Percentiles rank a stretch among this genome's conserved stretches.
These are phyloP conservation scores for Chrysopa pallens DNA, from an alignment of 1,140 invertebrate genomes.

Conservation along the genomic window DNA sequence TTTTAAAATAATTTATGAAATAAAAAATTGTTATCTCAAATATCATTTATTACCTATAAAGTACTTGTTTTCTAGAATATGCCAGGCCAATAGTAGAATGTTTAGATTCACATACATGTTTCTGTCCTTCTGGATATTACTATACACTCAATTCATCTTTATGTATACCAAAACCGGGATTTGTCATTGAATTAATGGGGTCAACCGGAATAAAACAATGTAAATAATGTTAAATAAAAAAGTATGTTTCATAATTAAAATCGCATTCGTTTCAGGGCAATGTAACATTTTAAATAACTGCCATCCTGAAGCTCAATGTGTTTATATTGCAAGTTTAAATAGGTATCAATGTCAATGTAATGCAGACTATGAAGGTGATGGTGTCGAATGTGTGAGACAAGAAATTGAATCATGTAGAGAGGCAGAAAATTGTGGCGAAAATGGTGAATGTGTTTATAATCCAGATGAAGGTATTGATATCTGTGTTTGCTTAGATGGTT, in stretches of 20 bases:
- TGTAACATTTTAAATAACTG: slow-evolving; percentile 62
- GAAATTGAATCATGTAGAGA: slow-evolving; percentile 41
- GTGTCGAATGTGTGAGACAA: slow-evolving; percentile 43
- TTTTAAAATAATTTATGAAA: no score
- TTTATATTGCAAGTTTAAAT: slow-evolving; percentile 32
- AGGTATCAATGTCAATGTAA: slow-evolving; percentile 61
- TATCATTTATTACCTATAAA: not conserved
- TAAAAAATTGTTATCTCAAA: no score
- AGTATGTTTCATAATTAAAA: slow-evolving; percentile 8
- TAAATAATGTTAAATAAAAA: not conserved
- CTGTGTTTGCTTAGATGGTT: slow-evolving; percentile 66
- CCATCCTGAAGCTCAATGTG: slow-evolving; percentile 55
- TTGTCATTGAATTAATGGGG: slow-evolving; percentile 25
- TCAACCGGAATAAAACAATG: slow-evolving; percentile 17
- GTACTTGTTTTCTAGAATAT: not conserved
- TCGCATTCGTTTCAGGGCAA: slow-evolving; percentile 32
- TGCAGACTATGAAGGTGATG: slow-evolving; percentile 62
- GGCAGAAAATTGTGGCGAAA: slow-evolving; percentile 49
- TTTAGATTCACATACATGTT: slow-evolving; percentile 21
- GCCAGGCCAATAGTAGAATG: slow-evolving; percentile 25
- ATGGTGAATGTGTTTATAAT: slow-evolving; percentile 54
- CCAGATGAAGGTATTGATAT: slow-evolving; percentile 38
- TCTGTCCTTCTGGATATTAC: slow-evolving; percentile 28
- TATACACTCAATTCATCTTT: slow-evolving; percentile 16
- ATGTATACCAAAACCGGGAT: slow-evolving; percentile 20